These are phyloP conservation scores for Scelioninae gen. 1 DNA, from an alignment of 2,888 invertebrate species.

Conservation along the genomic window DNA sequence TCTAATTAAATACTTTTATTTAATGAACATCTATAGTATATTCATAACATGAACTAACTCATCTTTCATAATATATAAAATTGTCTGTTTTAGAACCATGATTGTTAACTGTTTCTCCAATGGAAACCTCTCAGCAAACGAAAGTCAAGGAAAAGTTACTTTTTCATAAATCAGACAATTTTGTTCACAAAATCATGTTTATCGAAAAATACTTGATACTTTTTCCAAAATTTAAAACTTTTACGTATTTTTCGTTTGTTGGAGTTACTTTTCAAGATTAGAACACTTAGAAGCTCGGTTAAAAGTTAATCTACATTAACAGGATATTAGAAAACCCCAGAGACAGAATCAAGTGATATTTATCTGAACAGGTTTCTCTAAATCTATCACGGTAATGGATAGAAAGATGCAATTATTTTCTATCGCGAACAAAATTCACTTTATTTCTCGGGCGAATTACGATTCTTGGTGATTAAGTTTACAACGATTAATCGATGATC, in stretches of 20 bases:
- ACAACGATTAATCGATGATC: slow-evolving; percentile 8
- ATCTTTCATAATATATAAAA: background rate
- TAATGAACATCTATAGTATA: slow-evolving; percentile 5
- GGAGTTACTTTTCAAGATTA: slow-evolving; percentile 1
- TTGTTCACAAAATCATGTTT: background rate
- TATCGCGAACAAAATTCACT: too few relatives aligned
- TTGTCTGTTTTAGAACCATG: slow-evolving; percentile 1
- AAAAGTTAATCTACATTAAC: slow-evolving; percentile 21
- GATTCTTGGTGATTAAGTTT: background rate
- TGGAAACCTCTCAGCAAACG: background rate
- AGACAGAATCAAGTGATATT: slow-evolving; percentile 4
- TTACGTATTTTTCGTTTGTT: slow-evolving; percentile 1
- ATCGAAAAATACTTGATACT: too few relatives aligned
- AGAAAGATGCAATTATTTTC: slow-evolving; percentile 1
- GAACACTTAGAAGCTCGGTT: slow-evolving; percentile 28
- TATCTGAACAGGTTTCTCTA: background rate
- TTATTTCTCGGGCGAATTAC: too few relatives aligned
- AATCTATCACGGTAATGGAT: background rate
- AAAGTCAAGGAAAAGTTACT: background rate
- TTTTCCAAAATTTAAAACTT: background rate
- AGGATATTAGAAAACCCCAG: slow-evolving; percentile 10
- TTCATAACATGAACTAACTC: background rate
- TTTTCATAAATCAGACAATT: background rate
- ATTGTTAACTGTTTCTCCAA: background rate
- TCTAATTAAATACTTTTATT: background rate